Conservation (phyloP, 2,888 invertebrate genomes). For the Muschampia staudingeri region DNA sequence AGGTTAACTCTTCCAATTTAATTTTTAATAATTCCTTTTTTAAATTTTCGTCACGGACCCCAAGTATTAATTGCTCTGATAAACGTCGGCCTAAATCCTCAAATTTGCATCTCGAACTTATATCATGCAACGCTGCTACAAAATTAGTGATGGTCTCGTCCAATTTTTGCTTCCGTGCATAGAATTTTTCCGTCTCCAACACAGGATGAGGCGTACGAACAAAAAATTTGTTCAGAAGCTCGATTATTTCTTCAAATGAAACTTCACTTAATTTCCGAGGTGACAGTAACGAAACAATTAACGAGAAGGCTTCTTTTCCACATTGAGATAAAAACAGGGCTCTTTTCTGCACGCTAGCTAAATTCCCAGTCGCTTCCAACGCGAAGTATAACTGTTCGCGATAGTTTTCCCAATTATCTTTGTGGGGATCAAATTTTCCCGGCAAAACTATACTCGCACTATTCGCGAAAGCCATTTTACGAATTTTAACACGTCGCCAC, state of each 20-base stretch:
- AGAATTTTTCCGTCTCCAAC: conserved; percentile 31
- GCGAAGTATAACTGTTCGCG: conserved; percentile 33
- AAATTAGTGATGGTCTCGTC: conserved; percentile 31
- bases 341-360: conserved; percentile 28
- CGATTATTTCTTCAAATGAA: conserved; percentile 29
- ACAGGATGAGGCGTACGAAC: conserved; percentile 13
- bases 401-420: conserved; percentile 39
- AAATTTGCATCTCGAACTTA: conserved; percentile 9
- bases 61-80: background rate
- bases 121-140: conserved; percentile 15
- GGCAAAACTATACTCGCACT: conserved; percentile 26
- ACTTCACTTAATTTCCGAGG: conserved; percentile 30
- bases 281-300: conserved; percentile 30
- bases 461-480: conserved; percentile 28
- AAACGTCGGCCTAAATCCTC: background rate
- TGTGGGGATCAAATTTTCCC: conserved; percentile 34
- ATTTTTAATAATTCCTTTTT: conserved; percentile 19
- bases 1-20: conserved; percentile 11
- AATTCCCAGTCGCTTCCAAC: conserved; percentile 31
- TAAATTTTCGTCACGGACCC: background rate
- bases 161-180: conserved; percentile 25
- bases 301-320: conserved; percentile 36
- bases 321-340: conserved; percentile 40
- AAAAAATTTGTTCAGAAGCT: conserved; percentile 7
- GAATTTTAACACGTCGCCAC: conserved; percentile 18